Conservation (phyloP, 2,797 vertebrate species). For the Steatocranus sp. region DNA sequence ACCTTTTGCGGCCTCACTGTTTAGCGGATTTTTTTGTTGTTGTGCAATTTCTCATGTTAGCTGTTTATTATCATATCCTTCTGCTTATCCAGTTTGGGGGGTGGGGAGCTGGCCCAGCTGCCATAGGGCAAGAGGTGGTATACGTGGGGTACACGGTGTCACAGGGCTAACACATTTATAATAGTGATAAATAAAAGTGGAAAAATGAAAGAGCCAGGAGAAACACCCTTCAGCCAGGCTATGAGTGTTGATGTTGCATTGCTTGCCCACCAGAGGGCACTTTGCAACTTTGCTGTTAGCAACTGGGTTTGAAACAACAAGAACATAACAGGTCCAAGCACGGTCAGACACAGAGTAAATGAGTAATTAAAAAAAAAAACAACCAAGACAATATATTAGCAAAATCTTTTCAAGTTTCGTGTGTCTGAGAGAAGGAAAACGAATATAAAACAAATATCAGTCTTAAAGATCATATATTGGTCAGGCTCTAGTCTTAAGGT, state of each 20-base stretch:
- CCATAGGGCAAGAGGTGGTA: background rate
- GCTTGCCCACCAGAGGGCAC: background rate
- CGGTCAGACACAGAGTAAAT: background rate
- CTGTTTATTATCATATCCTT: background rate
- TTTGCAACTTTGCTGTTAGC: background rate
- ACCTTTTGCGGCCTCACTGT: background rate
- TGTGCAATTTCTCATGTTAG: background rate
- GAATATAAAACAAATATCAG: background rate
- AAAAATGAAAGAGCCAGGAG: background rate
- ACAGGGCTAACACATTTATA: background rate
- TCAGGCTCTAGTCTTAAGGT: background rate
- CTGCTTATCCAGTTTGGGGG: background rate
- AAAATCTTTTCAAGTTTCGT: background rate
- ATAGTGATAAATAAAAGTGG: background rate
- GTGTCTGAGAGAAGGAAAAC: background rate
- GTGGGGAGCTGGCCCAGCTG: background rate
- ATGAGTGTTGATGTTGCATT: background rate
- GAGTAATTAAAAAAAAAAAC: background rate
- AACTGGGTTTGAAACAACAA: background rate
- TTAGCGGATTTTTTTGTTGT: background rate
- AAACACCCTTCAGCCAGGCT: background rate
- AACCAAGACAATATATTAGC: background rate
- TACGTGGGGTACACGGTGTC: accelerated
- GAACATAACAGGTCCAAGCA: background rate
- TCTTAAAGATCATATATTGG: background rate